phyloP scores from a whole-genome alignment of 92 coral and sea anemone genomes.

The Epizoanthus scotinus region DNA sequence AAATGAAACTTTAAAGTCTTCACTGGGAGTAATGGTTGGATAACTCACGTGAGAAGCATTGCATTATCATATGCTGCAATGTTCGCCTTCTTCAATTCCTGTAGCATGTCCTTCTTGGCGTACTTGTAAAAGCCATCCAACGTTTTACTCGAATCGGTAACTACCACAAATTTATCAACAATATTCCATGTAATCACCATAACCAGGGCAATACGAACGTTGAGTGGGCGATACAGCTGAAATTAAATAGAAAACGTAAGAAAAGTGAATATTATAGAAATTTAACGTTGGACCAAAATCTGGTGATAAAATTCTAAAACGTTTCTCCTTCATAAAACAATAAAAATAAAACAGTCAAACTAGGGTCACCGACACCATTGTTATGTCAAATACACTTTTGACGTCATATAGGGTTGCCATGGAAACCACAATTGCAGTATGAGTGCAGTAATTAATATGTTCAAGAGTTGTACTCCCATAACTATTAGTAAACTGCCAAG shows the following conservation, averaged over 20 bases:
- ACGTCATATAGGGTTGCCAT: too few relatives aligned
- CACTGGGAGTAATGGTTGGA: not conserved
- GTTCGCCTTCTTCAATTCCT: slow-evolving; percentile 18
- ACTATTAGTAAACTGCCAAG: too few relatives aligned
- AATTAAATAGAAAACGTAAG: not conserved
- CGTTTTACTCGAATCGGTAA: slow-evolving; percentile 57
- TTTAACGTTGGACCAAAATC: too few relatives aligned
- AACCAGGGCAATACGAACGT: slow-evolving; percentile 77
- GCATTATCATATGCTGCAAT: slow-evolving; percentile 12
- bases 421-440: too few relatives aligned
- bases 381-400: too few relatives aligned
- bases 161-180: slow-evolving; percentile 50
- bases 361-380: too few relatives aligned
- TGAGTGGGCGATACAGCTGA: slow-evolving; percentile 76
- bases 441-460: too few relatives aligned
- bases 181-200: slow-evolving; percentile 74
- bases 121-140: slow-evolving; percentile 68
- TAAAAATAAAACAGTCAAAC: too few relatives aligned
- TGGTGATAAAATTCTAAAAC: too few relatives aligned
- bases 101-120: slow-evolving; percentile 58
- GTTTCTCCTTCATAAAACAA: too few relatives aligned
- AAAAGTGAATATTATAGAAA: too few relatives aligned
- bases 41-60: slow-evolving; percentile 27
- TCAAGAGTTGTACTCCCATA: too few relatives aligned
- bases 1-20: not conserved